Evolutionary conservation across 2,113 vertebrate genomes (phyloP), one percentile per base, ranked within the genome.

Genomic region (Xerus inauris): DNA sequence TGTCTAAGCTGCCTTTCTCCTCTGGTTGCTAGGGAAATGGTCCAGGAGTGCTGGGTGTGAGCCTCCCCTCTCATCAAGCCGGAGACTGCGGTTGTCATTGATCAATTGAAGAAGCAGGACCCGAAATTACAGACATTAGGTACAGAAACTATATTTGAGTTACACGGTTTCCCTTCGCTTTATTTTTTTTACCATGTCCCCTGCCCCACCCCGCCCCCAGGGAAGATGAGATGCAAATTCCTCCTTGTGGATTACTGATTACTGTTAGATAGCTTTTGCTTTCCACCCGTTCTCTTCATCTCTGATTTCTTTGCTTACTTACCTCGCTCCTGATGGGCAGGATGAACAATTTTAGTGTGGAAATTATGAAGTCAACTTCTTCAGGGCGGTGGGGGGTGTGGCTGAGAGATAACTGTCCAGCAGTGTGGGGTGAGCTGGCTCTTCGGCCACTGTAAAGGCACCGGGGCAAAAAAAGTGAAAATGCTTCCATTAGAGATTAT

Each of bases 51-150:
- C 97, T 95, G 98, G 98, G 98, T 98, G 98, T 98, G 99, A 98
- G 98, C 97, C 97, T 94, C 45, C n/a, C 88, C 79, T 91, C 97
- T n/a, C 62, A 1, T 84, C 97, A 84, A 98, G 98, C 98, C 94
- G 47, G 98, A 98, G 99, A 98, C 99, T 98, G 99, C 99, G 98
- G 99, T 97, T 98, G 99, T 98, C 99, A 98, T 91, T 98, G 99
- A 99, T 99, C 99, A 93, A 97, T 97, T 97, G 98, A 98, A 98
- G 97, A 92, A 98, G 98, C 98, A 96, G 98, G 96, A 98, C 98
- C 96, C 96, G 97, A 98, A 97, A 96, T 98, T 94, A 95, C 98
- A 98, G 97, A 97, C 94, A 85, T 97, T 98, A 99, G 99, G 99
- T 98, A 97, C 95, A 62, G 92, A 85, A 54, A n/a, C 96, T 54